Base-by-base conservation (phyloP, 1,140 invertebrate species). In the Spodoptera litura region DNA sequence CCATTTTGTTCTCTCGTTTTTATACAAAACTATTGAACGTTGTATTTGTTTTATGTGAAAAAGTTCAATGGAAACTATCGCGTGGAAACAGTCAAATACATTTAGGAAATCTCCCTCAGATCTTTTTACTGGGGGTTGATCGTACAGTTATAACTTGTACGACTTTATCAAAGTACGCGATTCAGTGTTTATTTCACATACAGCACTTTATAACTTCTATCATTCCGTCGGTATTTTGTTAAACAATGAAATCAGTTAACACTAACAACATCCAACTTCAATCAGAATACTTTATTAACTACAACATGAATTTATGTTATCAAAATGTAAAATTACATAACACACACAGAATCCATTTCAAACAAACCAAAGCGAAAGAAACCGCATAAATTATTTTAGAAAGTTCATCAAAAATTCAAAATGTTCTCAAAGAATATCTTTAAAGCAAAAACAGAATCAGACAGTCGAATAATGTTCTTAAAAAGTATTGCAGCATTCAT, bases 401-500 rank as follows among this genome's bases (percentile, higher is more conserved):
- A n/a, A 49, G 35, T 35, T 58, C 53, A 2, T 58, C 53, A 55
- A 72, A 72, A 72, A 64, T 49, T n/a, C 12, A 72, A n/a, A 56
- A 61, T 20, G 38, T n/a, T 12, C 52, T 52, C 64, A 51, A 27
- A 49, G 66, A 53, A 56, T 56, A 61, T 44, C 6, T 44, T 64
- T 64, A 49, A 64, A 64, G 35, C 61, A 25, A 75, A 56, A 51
- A 15, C n/a, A 75, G 58, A 75, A 53, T 64, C 11, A 59, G 72
- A 62, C 49, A 64, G 58, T 64, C 53, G 13, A 38, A 62, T 53
- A 53, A 62, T 59, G 56, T 62, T 61, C 58, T 61, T 2, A 9
- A 44, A 53, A 75, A 75, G 13, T 64, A n/a, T 31, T 53, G 13
- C 25, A 62, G 12, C 15, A 15, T n/a, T 52, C 25, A 13, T 44